Evolutionary conservation across 2,888 invertebrate genomes (phyloP).

Genomic region (Belgica antarctica): DNA sequence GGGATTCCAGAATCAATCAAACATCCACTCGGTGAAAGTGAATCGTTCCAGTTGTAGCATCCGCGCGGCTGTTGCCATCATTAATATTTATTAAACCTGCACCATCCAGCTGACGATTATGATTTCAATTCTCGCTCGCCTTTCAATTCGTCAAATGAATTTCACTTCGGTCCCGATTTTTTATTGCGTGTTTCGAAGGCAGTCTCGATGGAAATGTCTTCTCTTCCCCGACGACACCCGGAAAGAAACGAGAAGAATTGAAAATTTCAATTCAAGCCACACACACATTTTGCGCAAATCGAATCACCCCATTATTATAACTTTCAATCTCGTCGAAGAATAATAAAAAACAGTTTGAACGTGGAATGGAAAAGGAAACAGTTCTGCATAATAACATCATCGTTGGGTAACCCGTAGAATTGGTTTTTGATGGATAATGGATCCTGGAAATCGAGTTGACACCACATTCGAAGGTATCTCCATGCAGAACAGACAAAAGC

Average conservation of each 20-base stretch:
- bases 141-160: neutral
- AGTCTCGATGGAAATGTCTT: neutral
- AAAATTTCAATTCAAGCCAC: neutral
- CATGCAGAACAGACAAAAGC: neutral
- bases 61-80: neutral
- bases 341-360: neutral
- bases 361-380: slow-evolving; percentile 3
- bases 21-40: no score
- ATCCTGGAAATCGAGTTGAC: neutral
- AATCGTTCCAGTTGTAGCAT: no score
- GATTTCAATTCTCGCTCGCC: neutral
- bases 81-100: slow-evolving; percentile 24
- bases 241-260: no score
- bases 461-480: neutral
- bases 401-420: neutral
- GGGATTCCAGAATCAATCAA: neutral
- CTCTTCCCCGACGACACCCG: neutral
- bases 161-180: neutral
- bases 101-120: neutral
- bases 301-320: slow-evolving; percentile 5
- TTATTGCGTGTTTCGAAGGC: neutral
- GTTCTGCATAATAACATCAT: slow-evolving; percentile 28
- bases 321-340: neutral
- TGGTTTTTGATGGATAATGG: neutral
- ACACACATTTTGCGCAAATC: slow-evolving; percentile 1